Percentiles rank a stretch among this genome's conserved stretches.
These are phyloP conservation scores for Archaeoteleia sp. DNA, from an alignment of 2,888 invertebrate species.

Conservation along the genomic window DNA sequence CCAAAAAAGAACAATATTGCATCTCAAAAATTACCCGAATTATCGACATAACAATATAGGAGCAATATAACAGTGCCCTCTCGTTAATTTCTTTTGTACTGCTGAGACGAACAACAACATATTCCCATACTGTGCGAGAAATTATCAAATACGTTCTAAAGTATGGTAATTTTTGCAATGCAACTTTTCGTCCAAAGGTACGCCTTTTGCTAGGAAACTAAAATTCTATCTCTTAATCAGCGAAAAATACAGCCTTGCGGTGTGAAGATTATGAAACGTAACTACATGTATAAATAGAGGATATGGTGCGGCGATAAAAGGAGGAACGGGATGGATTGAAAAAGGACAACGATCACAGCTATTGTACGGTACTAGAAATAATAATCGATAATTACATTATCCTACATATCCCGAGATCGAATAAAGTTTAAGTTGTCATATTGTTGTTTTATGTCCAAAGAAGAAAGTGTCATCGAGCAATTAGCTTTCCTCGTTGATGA, in stretches of 20 bases:
- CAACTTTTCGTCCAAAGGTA: too few relatives aligned
- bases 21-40: too few relatives aligned
- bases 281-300: conserved; percentile 32
- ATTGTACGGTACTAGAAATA: conserved; percentile 65
- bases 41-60: too few relatives aligned
- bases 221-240: conserved; percentile 15
- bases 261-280: conserved; percentile 27
- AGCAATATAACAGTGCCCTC: too few relatives aligned
- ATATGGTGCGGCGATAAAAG: neutral
- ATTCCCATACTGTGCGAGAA: too few relatives aligned
- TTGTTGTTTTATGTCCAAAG: too few relatives aligned
- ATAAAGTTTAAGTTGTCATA: too few relatives aligned
- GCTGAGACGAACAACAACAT: too few relatives aligned
- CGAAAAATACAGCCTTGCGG: conserved; percentile 33
- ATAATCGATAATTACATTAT: conserved; percentile 40
- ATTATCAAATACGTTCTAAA: conserved; percentile 22
- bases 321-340: conserved; percentile 6
- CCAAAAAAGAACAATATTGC: conserved; percentile 7
- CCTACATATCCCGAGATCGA: conserved; percentile 44
- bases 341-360: conserved; percentile 71
- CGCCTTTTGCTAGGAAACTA: conserved; percentile 25
- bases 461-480: conserved; percentile 18
- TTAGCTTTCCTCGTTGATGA: too few relatives aligned
- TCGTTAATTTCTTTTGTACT: too few relatives aligned
- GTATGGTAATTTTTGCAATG: too few relatives aligned